Evolutionary conservation across 2,113 vertebrate species (phyloP).

Genomic region (Dendropsophus ebraccatus): DNA sequence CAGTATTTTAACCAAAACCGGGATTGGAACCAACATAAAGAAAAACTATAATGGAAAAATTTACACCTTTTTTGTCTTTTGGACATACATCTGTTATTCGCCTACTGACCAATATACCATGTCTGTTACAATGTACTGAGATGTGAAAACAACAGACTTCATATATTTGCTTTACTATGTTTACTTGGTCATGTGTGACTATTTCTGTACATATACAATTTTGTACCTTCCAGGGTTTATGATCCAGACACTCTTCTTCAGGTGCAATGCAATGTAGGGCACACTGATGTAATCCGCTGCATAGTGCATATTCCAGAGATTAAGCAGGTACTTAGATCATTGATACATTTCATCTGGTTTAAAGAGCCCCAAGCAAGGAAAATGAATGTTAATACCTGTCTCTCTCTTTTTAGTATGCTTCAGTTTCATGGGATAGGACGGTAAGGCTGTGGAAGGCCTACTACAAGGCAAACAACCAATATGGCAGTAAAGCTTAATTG

Average conservation of each 20-base stretch:
- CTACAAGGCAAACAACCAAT: conserved; percentile 10
- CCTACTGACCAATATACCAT: too few species aligned
- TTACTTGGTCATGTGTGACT: not conserved
- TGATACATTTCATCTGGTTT: not conserved
- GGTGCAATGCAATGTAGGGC: conserved; percentile 62
- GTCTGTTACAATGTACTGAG: not conserved
- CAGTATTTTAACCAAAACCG: too few species aligned
- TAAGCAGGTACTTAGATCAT: conserved; percentile 57
- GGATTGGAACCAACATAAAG: too few species aligned
- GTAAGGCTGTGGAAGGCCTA: conserved; percentile 64
- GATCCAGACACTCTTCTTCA: conserved; percentile 58
- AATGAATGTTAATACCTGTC: not conserved
- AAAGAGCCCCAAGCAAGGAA: not conserved
- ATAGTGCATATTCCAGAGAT: conserved; percentile 64
- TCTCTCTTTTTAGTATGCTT: conserved; percentile 61
- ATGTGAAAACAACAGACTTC: not conserved
- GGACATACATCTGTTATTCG: too few species aligned
- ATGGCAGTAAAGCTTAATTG: not conserved
- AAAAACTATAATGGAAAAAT: too few species aligned
- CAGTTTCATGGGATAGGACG: conserved; percentile 63
- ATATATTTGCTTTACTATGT: not conserved
- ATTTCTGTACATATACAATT: not conserved
- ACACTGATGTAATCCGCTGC: conserved; percentile 61
- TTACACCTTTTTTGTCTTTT: too few species aligned
- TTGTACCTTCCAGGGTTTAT: conserved; percentile 60